Conservation (phyloP, 2,797 vertebrate genomes). For the Pseudotriccus pelzelni region DNA sequence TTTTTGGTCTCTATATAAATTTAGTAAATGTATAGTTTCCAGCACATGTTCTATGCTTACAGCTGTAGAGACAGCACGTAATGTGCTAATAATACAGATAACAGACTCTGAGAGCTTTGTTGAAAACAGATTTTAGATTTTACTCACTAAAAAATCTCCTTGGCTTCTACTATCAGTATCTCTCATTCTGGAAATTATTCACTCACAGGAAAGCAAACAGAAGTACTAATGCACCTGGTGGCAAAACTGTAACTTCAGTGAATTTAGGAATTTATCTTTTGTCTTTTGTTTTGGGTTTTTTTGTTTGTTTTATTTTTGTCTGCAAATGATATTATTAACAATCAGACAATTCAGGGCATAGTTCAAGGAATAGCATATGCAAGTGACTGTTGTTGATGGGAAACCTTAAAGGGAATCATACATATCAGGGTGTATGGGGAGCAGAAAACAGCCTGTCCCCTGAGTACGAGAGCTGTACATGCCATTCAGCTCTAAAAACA, state of each 20-base stretch:
- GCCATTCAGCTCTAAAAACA: background rate
- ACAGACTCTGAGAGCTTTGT: background rate
- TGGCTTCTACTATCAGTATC: background rate
- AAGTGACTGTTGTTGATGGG: background rate
- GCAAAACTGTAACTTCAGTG: background rate
- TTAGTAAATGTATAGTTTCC: background rate
- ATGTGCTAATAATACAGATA: background rate
- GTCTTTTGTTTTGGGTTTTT: background rate
- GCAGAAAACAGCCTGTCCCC: background rate
- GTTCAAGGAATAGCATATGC: background rate
- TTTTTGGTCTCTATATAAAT: background rate
- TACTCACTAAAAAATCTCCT: background rate
- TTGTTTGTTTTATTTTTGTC: background rate
- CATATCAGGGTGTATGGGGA: rapidly evolving
- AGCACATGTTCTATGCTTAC: background rate
- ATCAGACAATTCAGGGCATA: background rate
- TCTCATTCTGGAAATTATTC: background rate
- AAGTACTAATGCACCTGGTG: background rate
- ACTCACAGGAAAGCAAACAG: background rate
- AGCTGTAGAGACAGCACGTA: background rate
- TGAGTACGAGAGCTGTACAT: background rate
- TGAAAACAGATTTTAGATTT: background rate
- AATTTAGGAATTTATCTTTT: background rate
- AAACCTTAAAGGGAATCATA: background rate
- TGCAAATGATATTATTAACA: background rate